Percentiles rank a stretch among this genome's conserved stretches.
phyloP scores from a whole-genome alignment of 2,797 vertebrate species.

The Luscinia luscinia region DNA sequence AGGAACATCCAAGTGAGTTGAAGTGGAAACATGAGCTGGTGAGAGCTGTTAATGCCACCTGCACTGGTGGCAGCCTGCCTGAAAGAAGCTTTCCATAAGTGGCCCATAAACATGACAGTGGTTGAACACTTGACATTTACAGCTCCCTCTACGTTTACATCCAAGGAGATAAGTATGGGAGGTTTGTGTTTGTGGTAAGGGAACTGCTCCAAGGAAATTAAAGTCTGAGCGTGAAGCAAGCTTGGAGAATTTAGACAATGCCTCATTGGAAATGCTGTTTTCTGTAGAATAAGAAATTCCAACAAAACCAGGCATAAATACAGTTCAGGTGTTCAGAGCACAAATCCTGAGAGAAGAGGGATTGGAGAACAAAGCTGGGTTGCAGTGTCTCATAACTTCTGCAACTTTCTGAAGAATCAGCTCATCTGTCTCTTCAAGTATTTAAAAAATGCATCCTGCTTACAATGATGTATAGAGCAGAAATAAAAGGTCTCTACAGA shows the following conservation, averaged over 20 bases:
- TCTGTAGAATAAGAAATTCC: slow-evolving; percentile 42
- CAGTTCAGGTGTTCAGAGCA: slow-evolving; percentile 29
- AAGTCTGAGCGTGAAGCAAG: slow-evolving; percentile 17
- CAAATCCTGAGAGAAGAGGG: slow-evolving; percentile 1
- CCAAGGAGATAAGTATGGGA: not conserved
- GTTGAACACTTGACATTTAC: not conserved
- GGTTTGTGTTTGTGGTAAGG: not conserved
- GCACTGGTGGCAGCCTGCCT: slow-evolving; percentile 44
- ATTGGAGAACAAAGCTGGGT: slow-evolving; percentile 22
- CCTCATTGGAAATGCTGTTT: not conserved
- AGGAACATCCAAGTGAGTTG: not conserved
- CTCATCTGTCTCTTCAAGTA: slow-evolving; percentile 38
- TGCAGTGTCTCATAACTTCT: slow-evolving; percentile 41
- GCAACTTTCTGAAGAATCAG: slow-evolving; percentile 50
- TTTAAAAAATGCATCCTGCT: slow-evolving; percentile 41
- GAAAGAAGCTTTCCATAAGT: slow-evolving; percentile 39
- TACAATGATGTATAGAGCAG: slow-evolving; percentile 40
- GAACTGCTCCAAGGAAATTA: slow-evolving; percentile 31
- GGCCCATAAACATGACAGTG: slow-evolving; percentile 1
- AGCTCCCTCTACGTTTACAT: slow-evolving; percentile 4
- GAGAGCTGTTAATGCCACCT: slow-evolving; percentile 38
- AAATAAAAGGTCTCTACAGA: slow-evolving; percentile 17
- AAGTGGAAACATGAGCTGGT: slow-evolving; percentile 34
- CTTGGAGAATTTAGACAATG: not conserved
- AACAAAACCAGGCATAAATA: slow-evolving; percentile 37